phyloP scores from a whole-genome alignment of 2,113 vertebrate species.

The Ameiurus melas region DNA sequence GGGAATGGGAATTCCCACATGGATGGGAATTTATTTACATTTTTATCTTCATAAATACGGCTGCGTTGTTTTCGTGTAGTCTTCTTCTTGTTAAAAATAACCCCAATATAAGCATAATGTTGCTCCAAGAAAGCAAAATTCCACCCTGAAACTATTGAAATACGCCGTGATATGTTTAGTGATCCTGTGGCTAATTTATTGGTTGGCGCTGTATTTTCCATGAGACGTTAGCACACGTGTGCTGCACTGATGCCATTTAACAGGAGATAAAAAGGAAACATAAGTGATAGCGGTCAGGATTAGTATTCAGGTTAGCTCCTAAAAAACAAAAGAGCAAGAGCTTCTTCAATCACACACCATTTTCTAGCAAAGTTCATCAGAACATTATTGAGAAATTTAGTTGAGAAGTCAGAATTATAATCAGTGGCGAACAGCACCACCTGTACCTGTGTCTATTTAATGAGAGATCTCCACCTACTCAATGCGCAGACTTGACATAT shows the following conservation, averaged over 20 bases:
- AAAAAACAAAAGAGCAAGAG: background rate
- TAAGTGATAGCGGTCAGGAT: background rate
- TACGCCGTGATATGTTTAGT: background rate
- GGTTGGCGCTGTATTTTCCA: background rate
- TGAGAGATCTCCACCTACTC: no score
- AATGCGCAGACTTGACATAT: no score
- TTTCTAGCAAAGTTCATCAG: background rate
- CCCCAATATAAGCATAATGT: background rate
- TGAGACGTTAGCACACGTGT: background rate
- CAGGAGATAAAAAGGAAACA: background rate
- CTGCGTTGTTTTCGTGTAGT: background rate
- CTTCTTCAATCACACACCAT: background rate
- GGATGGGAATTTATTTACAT: slow-evolving; percentile 5
- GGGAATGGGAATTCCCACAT: no score
- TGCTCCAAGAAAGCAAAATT: background rate
- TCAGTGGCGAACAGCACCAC: background rate
- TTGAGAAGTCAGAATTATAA: background rate
- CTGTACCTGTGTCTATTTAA: no score
- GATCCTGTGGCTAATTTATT: background rate
- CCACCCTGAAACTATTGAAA: background rate
- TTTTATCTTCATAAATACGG: background rate
- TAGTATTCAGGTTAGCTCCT: background rate
- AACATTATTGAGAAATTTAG: background rate
- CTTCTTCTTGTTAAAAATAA: background rate
- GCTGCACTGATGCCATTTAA: background rate